A percentile compares a stretch with the other conserved stretches of the same genome.
Conservation (phyloP, 2,113 vertebrate species). For the Phylloscopus trochiloides region DNA sequence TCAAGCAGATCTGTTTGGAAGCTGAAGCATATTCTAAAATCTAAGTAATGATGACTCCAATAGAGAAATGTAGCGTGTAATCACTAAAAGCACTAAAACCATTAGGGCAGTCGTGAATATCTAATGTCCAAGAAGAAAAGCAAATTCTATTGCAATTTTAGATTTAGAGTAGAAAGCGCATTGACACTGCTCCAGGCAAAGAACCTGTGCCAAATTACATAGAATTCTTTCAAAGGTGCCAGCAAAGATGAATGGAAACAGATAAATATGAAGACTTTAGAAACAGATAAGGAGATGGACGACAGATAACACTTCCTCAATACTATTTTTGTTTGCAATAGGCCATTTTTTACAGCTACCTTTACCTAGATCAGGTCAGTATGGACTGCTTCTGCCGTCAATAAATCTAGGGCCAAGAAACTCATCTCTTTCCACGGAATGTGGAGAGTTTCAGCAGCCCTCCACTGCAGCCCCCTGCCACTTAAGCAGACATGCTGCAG, state of each 20-base stretch:
- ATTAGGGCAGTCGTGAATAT: neutral
- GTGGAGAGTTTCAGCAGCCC: neutral
- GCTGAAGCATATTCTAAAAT: neutral
- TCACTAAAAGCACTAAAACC: neutral
- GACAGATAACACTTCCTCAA: neutral
- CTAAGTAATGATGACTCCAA: neutral
- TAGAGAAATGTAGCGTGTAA: neutral
- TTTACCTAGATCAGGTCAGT: neutral
- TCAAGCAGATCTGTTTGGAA: neutral
- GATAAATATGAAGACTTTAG: neutral
- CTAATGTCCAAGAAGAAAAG: neutral
- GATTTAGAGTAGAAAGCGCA: neutral
- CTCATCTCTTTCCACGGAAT: neutral
- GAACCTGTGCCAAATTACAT: neutral
- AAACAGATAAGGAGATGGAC: neutral
- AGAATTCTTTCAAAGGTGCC: neutral
- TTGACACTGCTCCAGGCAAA: neutral
- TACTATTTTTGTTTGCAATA: neutral
- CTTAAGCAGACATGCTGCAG: neutral
- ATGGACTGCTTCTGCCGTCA: neutral
- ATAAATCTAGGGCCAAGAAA: neutral
- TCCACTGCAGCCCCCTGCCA: neutral
- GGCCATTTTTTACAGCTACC: neutral
- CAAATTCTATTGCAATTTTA: neutral
- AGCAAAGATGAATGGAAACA: neutral